Base-by-base conservation (phyloP, 2,113 vertebrate genomes). In the Actenoides hombroni region DNA sequence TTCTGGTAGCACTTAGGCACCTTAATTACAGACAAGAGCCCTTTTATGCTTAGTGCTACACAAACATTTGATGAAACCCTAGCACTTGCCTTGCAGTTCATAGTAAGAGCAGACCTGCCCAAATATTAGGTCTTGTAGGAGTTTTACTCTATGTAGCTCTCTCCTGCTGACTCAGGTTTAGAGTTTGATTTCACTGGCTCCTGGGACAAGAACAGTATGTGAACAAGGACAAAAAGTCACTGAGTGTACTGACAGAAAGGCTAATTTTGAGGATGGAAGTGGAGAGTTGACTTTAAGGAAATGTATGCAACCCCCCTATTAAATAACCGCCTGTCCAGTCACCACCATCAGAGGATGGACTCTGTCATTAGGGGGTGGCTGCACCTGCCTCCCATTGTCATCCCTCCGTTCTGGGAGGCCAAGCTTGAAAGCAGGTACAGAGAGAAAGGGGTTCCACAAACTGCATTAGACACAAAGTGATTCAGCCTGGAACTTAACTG, bases 61-160 rank as follows among this genome's bases (percentile, higher is more conserved):
- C 68, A 88, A 91, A 90, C 56, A 21, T 68, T 63, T 94, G 80
- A 96, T 59, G 56, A 91, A 96, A 86, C 21, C 13, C 61, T 15
- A 88, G 51, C 5, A 40, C n/a, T 79, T 83, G 35, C 33, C 56
- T 63, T 65, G 29, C 2, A 17, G 51, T 54, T 73, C 63, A 14
- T 26, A 86, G 7, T n/a, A 59, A 83, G 46, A 74, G 63, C 29
- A 90, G 71, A 56, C 11, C 7, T 57, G 71, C 78, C 61, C 76
- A 40, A 79, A 82, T 73, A 44, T 65, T 35, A 73, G 21, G 74
- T 64, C 69, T 59, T 71, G 59, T 13, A 48, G 56, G 70, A 69
- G 42, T 60, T 76, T 51, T 94, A 29, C 35, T 46, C 8, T 35
- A 54, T 10, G 6, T 14, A 94, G 75, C 25, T 74, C 79, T 64